Base-by-base conservation (phyloP, 2,113 vertebrate genomes). In the Cricetomys ansorgei region DNA sequence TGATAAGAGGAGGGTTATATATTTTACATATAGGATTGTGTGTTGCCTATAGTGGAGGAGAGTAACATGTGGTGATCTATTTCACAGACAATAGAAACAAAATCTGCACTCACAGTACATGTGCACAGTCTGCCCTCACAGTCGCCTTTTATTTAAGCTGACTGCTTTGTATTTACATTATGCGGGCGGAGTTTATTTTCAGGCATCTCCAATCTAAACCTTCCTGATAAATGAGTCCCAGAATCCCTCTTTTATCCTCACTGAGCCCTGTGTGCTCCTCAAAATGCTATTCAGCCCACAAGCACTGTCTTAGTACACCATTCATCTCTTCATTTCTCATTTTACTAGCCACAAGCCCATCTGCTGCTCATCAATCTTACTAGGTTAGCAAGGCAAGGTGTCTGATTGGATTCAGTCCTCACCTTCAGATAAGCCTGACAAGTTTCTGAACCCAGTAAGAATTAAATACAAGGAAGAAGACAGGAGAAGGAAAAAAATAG, bases 351-450 rank as follows among this genome's bases (percentile, higher is more conserved):
- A 89, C n/a, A 76, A 73, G 57, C 83, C 70, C 79, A 95, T 92
- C 76, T 88, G 70, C 50, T 93, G 4, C 34, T 90, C 89, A 88
- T 94, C 57, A 76, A 80, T 97, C 91, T 91, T 93, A 43, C 92
- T 43, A 9, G 48, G 21, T 80, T 50, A 85, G n/a, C 15, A 85
- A 96, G 31, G 45, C 37, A 85, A 93, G 3, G 37, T 17, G 17
- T 85, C 45, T 65, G 37, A 45, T 76, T 11, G 72, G 0, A 87
- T 73, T 96, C 40, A 89, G 88, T 15, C 13, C 70, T 89, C 45
- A 94, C 72, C 87, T 89, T 96, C n/a, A 88, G 93, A 55, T 76
- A 87, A 87, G 92, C 48, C 16, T 70, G 69, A 96, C 75, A 93
- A 80, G 48, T 23, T 48, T 48, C 43, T 27, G 75, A 76, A 59